Evolutionary conservation across 1,140 invertebrate species (phyloP), one percentile per base, ranked within the genome.

Genomic region (Himalopsyche phryganea): DNA sequence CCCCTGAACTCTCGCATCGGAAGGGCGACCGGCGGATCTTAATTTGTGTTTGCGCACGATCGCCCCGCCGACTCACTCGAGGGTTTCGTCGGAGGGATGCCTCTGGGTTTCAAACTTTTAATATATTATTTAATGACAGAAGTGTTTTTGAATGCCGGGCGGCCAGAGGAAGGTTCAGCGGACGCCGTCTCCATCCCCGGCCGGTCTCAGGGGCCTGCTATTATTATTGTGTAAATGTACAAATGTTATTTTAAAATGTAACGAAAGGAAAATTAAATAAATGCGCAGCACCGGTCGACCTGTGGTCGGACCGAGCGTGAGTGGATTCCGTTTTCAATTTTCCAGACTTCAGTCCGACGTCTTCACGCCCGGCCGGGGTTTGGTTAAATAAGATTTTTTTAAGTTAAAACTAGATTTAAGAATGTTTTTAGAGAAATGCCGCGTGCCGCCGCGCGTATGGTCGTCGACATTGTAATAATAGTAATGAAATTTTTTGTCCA

Each of bases 391-490:
- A 61, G 60, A 46, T 56, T 48, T 58, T 58, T 52, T 62, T 62
- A 62, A 62, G 60, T 62, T 62, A 62, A 58, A 50, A 23, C 32
- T 62, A 54, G 48, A 50, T 44, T 36, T 62, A 58, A 62, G 60
- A 54, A 50, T 52, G 54, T 47, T 59, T 49, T 62, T 64, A 60
- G 62, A 60, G 62, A 63, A 53, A 58, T 60, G 62, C 56, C 62
- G 62, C 50, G 62, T 54, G 62, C 53, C 58, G 50, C 58, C 47
- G 51, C 55, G 59, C 59, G 61, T 63, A 63, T 60, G 61, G 57
- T 63, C 61, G 53, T 60, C 41, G 50, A 53, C 58, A 60, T 60
- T 60, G 58, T 63, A 63, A 63, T 63, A 63, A 56, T 60, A 60
- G 57, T 56, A 50, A 58, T 50, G 50, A 63, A 28, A 58, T 63